phyloP scores from a whole-genome alignment of 2,797 vertebrate species.

The Selene dorsalis region DNA sequence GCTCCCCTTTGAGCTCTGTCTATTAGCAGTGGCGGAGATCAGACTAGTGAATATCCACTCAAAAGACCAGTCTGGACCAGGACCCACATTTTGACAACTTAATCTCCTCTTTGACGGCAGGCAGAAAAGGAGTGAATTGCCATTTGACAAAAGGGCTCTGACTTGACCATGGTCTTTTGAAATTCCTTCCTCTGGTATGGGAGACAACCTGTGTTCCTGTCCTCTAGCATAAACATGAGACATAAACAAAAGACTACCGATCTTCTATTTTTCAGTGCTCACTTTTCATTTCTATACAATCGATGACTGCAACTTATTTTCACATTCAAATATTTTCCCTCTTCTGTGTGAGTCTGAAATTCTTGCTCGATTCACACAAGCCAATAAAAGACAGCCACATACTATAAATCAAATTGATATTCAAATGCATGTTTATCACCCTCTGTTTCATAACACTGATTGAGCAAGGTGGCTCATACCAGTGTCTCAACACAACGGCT shows the following conservation, averaged over 20 bases:
- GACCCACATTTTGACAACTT: conserved; percentile 87
- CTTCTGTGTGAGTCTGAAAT: conserved; percentile 26
- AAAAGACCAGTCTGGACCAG: conserved; percentile 84
- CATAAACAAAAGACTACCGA: neutral
- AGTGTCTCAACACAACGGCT: conserved; percentile 46
- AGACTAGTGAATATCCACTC: conserved; percentile 84
- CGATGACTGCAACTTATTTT: conserved; percentile 5
- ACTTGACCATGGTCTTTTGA: conserved; percentile 79
- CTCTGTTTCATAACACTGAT: conserved; percentile 48
- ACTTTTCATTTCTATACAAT: conserved; percentile 8
- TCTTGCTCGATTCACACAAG: conserved; percentile 31
- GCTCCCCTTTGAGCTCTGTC: conserved; percentile 80
- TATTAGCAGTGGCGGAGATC: conserved; percentile 84
- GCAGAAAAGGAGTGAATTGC: conserved; percentile 76
- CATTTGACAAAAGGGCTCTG: conserved; percentile 72
- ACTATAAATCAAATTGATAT: conserved; percentile 67
- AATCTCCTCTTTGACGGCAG: conserved; percentile 83
- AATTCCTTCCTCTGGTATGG: conserved; percentile 58
- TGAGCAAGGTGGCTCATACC: conserved; percentile 64
- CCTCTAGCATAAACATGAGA: conserved; percentile 33
- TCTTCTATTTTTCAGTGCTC: neutral
- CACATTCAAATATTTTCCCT: neutral
- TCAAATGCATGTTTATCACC: conserved; percentile 53
- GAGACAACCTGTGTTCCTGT: conserved; percentile 45
- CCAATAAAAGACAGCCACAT: conserved; percentile 35